A percentile compares a stretch with the other conserved stretches of the same genome.
Conservation (phyloP, 2,888 invertebrate genomes). For the Oasisia sp. region DNA sequence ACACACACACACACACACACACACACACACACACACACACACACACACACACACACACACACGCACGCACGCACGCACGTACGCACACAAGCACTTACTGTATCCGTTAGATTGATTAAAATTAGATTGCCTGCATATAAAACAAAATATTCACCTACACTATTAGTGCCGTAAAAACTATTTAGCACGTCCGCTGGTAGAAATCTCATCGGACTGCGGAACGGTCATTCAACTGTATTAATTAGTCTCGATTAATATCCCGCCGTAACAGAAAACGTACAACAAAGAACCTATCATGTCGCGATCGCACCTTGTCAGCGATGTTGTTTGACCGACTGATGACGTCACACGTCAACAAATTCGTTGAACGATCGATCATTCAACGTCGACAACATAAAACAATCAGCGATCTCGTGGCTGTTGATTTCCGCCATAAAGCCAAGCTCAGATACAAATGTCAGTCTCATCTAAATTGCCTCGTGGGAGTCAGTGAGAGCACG, state of each 20-base stretch:
- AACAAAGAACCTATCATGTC: neutral
- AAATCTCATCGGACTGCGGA: neutral
- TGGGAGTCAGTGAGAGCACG: too few species aligned
- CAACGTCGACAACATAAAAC: neutral
- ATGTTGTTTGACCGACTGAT: neutral
- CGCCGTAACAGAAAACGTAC: neutral
- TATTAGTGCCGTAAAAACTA: neutral
- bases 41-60: too few species aligned
- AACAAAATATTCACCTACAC: neutral
- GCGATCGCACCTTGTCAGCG: neutral
- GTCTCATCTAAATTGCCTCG: too few species aligned
- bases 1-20: too few species aligned
- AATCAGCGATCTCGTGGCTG: neutral
- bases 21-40: too few species aligned
- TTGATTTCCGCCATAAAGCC: neutral
- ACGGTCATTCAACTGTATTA: neutral
- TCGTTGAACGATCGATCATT: neutral
- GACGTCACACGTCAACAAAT: neutral
- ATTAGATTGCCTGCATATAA: neutral
- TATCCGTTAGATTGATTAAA: too few species aligned
- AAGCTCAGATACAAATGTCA: neutral
- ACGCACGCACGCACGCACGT: too few species aligned
- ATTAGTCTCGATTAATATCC: neutral
- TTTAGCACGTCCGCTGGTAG: neutral
- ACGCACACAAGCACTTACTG: too few species aligned